phyloP scores from a whole-genome alignment of 2,888 invertebrate species.

The Strigamia crassipes region DNA sequence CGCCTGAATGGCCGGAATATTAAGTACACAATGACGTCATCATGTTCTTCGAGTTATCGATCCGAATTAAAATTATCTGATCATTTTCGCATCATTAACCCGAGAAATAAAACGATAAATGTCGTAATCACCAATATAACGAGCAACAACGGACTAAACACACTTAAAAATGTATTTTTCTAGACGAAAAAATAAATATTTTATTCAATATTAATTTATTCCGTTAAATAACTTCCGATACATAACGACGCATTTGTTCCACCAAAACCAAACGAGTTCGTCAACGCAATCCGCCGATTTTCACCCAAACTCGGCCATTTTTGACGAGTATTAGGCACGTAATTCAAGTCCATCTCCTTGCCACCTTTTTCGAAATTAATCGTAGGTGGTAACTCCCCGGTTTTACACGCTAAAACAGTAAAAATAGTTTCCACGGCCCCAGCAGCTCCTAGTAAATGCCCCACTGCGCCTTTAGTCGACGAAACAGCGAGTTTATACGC shows the following conservation, averaged over 20 bases:
- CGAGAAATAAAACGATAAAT: too few species aligned
- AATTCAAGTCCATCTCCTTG: slow-evolving; percentile 69
- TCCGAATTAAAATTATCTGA: too few species aligned
- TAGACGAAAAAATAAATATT: too few species aligned
- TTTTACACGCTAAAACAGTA: slow-evolving; percentile 76
- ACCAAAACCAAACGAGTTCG: slow-evolving; percentile 99
- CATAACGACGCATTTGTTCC: slow-evolving; percentile 94
- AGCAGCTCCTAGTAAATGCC: slow-evolving; percentile 95
- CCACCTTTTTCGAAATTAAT: slow-evolving; percentile 77
- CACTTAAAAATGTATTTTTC: too few species aligned
- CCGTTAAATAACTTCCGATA: slow-evolving; percentile 58
- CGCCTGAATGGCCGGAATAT: not conserved
- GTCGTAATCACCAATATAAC: too few species aligned
- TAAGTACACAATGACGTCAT: not conserved
- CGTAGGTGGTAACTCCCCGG: slow-evolving; percentile 81
- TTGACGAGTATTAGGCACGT: slow-evolving; percentile 67
- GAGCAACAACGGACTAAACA: too few species aligned
- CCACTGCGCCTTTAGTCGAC: slow-evolving; percentile 96
- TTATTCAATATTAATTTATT: not conserved
- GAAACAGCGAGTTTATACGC: slow-evolving; percentile 68
- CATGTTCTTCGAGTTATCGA: not conserved
- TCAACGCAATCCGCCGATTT: slow-evolving; percentile 72
- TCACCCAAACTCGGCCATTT: slow-evolving; percentile 64
- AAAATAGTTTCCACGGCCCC: slow-evolving; percentile 91
- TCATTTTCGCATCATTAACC: too few species aligned